Percentiles rank a stretch among this genome's conserved stretches.
Conservation (phyloP, 2,888 invertebrate species). For the Melinopterus prodromus region DNA sequence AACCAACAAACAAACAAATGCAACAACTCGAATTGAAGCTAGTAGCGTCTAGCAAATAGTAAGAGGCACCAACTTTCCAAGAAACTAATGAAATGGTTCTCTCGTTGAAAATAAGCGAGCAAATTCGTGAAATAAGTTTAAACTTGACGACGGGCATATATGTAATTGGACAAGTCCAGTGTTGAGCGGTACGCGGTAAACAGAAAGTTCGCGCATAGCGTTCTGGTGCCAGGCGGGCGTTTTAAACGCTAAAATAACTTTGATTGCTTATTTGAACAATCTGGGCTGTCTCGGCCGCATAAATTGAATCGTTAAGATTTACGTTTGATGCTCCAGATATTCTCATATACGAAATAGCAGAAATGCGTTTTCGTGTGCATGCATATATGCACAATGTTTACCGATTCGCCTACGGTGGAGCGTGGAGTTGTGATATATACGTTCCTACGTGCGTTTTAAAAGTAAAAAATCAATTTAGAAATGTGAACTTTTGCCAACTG, state of each 20-base stretch:
- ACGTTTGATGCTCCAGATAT: neutral
- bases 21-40: too few species aligned
- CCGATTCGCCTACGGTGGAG: neutral
- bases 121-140: neutral
- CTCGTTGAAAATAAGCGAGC: neutral
- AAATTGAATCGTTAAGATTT: slow-evolving; percentile 18
- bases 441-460: neutral
- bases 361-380: neutral
- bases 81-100: neutral
- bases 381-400: neutral
- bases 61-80: too few species aligned
- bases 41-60: too few species aligned
- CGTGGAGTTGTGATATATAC: too few species aligned
- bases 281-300: neutral
- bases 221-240: neutral
- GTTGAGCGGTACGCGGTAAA: slow-evolving; percentile 9
- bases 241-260: slow-evolving; percentile 19
- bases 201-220: slow-evolving; percentile 5
- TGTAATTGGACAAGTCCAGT: slow-evolving; percentile 8
- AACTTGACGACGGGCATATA: slow-evolving; percentile 5
- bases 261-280: slow-evolving; percentile 18
- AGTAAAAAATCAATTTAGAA: neutral
- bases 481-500: neutral
- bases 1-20: too few species aligned
- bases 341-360: neutral